phyloP scores from a whole-genome alignment of 2,113 vertebrate species.

The Emydocephalus ijimae region DNA sequence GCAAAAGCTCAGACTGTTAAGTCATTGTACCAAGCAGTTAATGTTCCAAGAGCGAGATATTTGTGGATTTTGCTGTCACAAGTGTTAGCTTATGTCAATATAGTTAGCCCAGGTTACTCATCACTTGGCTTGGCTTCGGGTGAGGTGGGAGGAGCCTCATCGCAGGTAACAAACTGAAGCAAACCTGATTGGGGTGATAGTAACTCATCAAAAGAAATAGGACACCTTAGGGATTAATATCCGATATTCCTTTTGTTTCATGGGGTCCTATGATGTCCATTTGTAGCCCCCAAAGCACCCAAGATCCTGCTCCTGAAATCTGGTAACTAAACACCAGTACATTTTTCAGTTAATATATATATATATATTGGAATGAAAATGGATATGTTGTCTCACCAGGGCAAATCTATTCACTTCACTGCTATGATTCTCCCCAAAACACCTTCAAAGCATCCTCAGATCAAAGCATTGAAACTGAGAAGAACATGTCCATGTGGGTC shows the following conservation, averaged over 20 bases:
- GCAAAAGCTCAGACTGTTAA: not conserved
- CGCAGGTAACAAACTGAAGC: not conserved
- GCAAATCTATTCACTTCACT: not conserved
- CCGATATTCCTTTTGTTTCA: not conserved
- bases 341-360: not conserved
- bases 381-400: not conserved
- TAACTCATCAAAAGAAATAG: not conserved
- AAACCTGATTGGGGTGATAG: not conserved
- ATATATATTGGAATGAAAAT: not conserved
- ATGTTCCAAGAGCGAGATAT: not conserved
- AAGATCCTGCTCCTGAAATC: not conserved
- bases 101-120: not conserved
- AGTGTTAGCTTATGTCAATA: not conserved
- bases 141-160: not conserved
- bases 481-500: not conserved
- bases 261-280: not conserved
- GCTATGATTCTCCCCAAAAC: not conserved
- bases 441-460: not conserved
- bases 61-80: not conserved
- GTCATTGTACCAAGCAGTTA: not conserved
- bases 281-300: not conserved
- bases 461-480: not conserved
- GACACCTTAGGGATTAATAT: not conserved
- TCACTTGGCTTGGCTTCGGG: not conserved
- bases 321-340: not conserved